Evolutionary conservation across 2,888 invertebrate genomes (phyloP).

Genomic region (Patella caerulea): DNA sequence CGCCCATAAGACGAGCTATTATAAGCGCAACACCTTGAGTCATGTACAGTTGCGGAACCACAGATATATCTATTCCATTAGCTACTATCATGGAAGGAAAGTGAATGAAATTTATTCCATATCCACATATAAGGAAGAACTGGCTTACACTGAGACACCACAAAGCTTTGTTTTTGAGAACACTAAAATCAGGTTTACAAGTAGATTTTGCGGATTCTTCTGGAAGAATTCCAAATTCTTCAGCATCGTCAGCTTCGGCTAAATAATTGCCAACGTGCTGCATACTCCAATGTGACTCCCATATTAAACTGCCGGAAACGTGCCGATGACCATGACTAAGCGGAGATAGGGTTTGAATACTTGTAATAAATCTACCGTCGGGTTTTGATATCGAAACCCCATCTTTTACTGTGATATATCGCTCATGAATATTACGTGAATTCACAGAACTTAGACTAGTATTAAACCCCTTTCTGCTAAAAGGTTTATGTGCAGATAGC

Average conservation of each 20-base stretch:
- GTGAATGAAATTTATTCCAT: not conserved
- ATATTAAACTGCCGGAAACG: not conserved
- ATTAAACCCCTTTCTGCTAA: not conserved
- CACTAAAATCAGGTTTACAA: not conserved
- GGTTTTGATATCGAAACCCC: not conserved
- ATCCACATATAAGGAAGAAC: not conserved
- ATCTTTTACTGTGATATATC: not conserved
- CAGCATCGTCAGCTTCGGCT: not conserved
- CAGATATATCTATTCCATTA: not conserved
- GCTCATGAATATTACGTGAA: not conserved
- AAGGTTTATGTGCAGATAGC: not conserved
- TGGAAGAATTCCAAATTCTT: not conserved
- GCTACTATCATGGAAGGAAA: not conserved
- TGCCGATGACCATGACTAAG: not conserved
- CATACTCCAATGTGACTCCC: conserved; percentile 6
- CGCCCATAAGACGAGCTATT: not conserved
- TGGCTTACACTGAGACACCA: not conserved
- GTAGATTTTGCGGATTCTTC: not conserved
- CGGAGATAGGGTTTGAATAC: not conserved
- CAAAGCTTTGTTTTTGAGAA: not conserved
- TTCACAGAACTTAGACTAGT: not conserved
- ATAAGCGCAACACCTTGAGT: not conserved
- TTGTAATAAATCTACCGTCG: not conserved
- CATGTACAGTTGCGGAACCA: not conserved
- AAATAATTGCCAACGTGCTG: not conserved